A percentile compares a stretch with the other conserved stretches of the same genome.
phyloP scores from a whole-genome alignment of 2,797 vertebrate species.

The Muscicapa comitata region DNA sequence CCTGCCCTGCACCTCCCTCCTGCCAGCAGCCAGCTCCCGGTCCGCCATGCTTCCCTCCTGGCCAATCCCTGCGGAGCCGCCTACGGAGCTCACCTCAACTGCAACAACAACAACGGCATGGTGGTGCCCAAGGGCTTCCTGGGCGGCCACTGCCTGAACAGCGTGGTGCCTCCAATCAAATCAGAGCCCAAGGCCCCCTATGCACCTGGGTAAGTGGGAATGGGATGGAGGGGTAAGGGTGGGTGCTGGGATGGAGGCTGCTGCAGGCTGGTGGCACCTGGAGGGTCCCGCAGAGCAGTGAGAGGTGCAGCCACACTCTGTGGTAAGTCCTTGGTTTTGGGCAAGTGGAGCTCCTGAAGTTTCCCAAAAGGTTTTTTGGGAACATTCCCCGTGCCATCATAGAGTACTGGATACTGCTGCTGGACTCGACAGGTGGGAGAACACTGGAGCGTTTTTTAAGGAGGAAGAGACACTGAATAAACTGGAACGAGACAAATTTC shows the following conservation, averaged over 20 bases:
- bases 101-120: constrained; percentile 81
- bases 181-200: constrained; percentile 92
- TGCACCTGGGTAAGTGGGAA: constrained; percentile 82
- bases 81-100: constrained; percentile 75
- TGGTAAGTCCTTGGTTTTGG: background rate
- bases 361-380: background rate
- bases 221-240: background rate
- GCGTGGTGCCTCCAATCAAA: constrained; percentile 84
- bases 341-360: background rate
- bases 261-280: background rate
- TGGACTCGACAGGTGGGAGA: background rate
- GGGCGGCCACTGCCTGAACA: constrained; percentile 81
- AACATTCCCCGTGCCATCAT: fast-evolving
- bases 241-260: background rate
- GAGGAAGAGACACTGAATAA: background rate
- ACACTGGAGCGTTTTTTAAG: fast-evolving
- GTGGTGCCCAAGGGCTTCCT: constrained; percentile 81
- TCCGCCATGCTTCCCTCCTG: constrained; percentile 70
- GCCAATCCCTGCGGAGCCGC: constrained; percentile 64
- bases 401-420: fast-evolving
- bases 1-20: constrained; percentile 80
- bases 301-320: fast-evolving
- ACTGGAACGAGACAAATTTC: background rate
- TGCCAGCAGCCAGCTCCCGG: constrained; percentile 69
- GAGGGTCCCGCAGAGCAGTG: background rate